Base-by-base conservation (phyloP, 2,797 vertebrate species). In the Cynopterus sphinx region DNA sequence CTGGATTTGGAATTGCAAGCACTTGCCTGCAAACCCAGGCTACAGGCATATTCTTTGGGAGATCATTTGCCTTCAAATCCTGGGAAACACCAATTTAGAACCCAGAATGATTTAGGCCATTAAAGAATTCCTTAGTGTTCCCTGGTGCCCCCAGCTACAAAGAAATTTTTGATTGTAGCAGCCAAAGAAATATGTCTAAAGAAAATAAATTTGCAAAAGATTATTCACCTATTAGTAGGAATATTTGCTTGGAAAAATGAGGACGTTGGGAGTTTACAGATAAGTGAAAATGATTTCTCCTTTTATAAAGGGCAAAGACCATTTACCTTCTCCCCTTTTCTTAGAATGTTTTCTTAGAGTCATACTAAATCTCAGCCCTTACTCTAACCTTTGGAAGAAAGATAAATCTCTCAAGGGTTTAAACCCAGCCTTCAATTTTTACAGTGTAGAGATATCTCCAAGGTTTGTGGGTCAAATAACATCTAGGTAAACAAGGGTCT, bases 231-330 rank as follows among this genome's bases (percentile, higher is more conserved):
- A 90, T 74, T 82, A 28, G 49, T 71, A 36, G 74, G 77, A 82
- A 82, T 31, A 33, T 15, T 82, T 74, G 57, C 51, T 55, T 88
- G 24, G 24, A 88, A 43, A 87, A 55, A 36, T 82, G 59, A 82
- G 68, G 57, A 82, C 67, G 15, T 21, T 39, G 46, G 39, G 39
- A 39, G 17, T 65, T 55, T 81, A 82, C 88, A 57, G 39, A n/a
- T 93, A 88, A 88, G 74, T 74, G 13, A 88, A 86, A 93, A 46
- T 74, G 2, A 65, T 46, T 88, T 88, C 24, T 82, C 24, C 31
- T 55, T 55, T 88, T 46, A 74, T 67, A 73, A 74, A 82, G 19
- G 57, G 57, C 67, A 88, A 19, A 65, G 13, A 88, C 24, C 1
- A 26, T 74, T 94, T 57, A 63, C 15, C 9, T 12, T 74, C 68